phyloP scores from a whole-genome alignment of 1,140 invertebrate genomes.

The Drosophila carrolli region DNA sequence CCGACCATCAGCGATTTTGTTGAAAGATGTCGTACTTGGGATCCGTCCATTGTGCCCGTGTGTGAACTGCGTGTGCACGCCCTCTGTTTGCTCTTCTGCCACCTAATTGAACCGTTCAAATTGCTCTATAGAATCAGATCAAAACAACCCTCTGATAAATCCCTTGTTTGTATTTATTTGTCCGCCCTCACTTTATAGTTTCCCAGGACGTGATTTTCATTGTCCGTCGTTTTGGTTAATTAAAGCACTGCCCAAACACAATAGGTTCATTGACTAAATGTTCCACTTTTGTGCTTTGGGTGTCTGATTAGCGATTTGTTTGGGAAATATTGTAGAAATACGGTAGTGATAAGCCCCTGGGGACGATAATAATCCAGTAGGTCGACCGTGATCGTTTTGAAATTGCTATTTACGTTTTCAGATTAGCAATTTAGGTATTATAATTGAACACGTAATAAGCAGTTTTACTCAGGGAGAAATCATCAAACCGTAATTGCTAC shows the following conservation, averaged over 20 bases:
- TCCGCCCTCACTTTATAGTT: constrained; percentile 11
- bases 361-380: background rate
- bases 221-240: constrained; percentile 25
- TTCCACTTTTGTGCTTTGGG: background rate
- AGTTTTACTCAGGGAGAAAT: background rate
- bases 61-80: constrained; percentile 16
- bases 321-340: background rate
- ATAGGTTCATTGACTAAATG: constrained; percentile 12
- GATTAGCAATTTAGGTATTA: constrained; percentile 4
- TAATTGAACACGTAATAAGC: background rate
- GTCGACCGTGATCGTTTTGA: constrained; percentile 15
- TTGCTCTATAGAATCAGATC: constrained; percentile 30
- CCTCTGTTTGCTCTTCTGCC: constrained; percentile 43
- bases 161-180: constrained; percentile 9
- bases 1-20: constrained; percentile 28
- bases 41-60: constrained; percentile 15
- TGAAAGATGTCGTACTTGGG: constrained; percentile 16
- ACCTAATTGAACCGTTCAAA: constrained; percentile 62
- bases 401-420: constrained; percentile 3
- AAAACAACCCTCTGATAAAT: constrained; percentile 21
- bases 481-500: background rate
- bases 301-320: constrained; percentile 18
- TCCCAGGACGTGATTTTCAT: constrained; percentile 24
- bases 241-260: constrained; percentile 8
- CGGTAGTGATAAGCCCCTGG: background rate